Percentiles rank a stretch among this genome's conserved stretches.
phyloP scores from a whole-genome alignment of 2,113 vertebrate species.

The Mugil cephalus region DNA sequence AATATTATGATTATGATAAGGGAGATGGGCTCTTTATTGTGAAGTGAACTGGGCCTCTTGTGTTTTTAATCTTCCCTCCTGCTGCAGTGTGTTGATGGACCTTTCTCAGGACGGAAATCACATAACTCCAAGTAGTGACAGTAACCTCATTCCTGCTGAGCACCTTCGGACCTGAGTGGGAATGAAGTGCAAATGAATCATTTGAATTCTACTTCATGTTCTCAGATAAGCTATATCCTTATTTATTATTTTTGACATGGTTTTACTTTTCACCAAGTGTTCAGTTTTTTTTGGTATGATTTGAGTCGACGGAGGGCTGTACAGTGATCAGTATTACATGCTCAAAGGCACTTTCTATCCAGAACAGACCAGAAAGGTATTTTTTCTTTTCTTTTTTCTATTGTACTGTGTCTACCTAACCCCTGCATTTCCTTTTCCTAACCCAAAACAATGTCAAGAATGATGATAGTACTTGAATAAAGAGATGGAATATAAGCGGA shows the following conservation, averaged over 20 bases:
- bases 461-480: slow-evolving; percentile 77
- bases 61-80: slow-evolving; percentile 33
- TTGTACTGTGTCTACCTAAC: slow-evolving; percentile 67
- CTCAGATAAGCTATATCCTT: slow-evolving; percentile 59
- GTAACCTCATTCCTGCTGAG: slow-evolving; percentile 31
- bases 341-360: slow-evolving; percentile 60
- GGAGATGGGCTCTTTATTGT: slow-evolving; percentile 3
- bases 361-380: slow-evolving; percentile 53
- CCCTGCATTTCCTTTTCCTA: slow-evolving; percentile 71
- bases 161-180: slow-evolving; percentile 26
- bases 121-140: slow-evolving; percentile 33
- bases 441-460: slow-evolving; percentile 70
- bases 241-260: slow-evolving; percentile 40
- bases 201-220: slow-evolving; percentile 32
- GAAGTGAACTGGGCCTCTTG: slow-evolving; percentile 2
- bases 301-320: slow-evolving; percentile 39
- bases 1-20: neutral
- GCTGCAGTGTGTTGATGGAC: slow-evolving; percentile 27
- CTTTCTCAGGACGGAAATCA: slow-evolving; percentile 76
- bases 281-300: slow-evolving; percentile 42
- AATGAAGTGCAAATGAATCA: slow-evolving; percentile 29
- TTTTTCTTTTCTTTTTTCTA: slow-evolving; percentile 64
- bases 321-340: slow-evolving; percentile 59
- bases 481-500: slow-evolving; percentile 51
- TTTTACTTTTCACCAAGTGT: slow-evolving; percentile 44